Evolutionary conservation across 2,888 invertebrate genomes (phyloP), one percentile per base, ranked within the genome.

Genomic region (Lithodes maja): DNA sequence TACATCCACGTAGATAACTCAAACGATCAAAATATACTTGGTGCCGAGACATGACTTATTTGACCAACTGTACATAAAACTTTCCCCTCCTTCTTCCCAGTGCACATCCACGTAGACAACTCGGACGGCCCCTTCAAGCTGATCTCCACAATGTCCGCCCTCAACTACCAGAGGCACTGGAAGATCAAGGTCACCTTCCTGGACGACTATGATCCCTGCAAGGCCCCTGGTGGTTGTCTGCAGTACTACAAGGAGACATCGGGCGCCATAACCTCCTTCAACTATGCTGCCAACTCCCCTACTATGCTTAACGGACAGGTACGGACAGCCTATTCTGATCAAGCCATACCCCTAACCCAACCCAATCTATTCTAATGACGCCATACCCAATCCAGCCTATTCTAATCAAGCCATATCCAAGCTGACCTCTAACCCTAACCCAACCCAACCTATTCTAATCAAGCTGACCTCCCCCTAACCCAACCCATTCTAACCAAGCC

Each of bases 141-240:
- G 49, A 74, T 86, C 2, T 17, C n/a, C 9, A 78, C 86, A 3
- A 1, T 84, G 68, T 91, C 91, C 0, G 15, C 77, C n/a, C 33
- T 86, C 1, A 50, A 52, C 33, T 83, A 53, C 9, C 49, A 15
- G 7, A 61, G 91, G 9, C 49, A 53, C 54, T 91, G 91, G 91
- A 91, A 91, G 77, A 86, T 89, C 61, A 86, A 86, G 69, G 86
- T 91, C 0, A 85, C 85, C 3, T 91, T 86, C 78, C 77, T 91
- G 2, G 75, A 71, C 0, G 77, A 53, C 2, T 33, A 71, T 17
- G 81, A 86, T 71, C 86, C 89, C 12, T 79, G 83, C 50, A 86
- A 86, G 86, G 89, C 91, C 2, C 91, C 91, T 2, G 7, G 49
- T n/a, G 68, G 85, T 3, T 91, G 91, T 74, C 85, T 91, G 2